phyloP scores from a whole-genome alignment of 2,888 invertebrate species.

The Lobophora halterata region DNA sequence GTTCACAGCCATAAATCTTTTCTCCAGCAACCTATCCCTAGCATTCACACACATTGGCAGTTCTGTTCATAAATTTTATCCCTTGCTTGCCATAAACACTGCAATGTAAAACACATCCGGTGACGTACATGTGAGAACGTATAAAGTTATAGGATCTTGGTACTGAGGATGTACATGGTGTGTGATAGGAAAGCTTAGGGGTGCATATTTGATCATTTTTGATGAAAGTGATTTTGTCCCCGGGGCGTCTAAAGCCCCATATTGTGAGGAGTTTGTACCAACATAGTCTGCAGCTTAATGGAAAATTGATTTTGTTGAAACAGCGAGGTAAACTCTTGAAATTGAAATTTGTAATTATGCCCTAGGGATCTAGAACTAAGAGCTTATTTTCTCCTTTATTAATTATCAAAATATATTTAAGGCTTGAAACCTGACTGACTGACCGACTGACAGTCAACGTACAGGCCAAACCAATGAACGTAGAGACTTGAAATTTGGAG shows the following conservation, averaged over 20 bases:
- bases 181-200: slow-evolving; percentile 57
- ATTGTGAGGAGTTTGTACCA: slow-evolving; percentile 36
- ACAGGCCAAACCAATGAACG: too few relatives aligned
- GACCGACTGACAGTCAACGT: too few relatives aligned
- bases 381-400: too few relatives aligned
- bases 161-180: slow-evolving; percentile 50
- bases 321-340: slow-evolving; percentile 16
- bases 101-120: slow-evolving; percentile 16
- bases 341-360: slow-evolving; percentile 7
- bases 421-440: too few relatives aligned
- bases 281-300: slow-evolving; percentile 29
- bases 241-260: slow-evolving; percentile 33
- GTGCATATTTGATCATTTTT: slow-evolving; percentile 73
- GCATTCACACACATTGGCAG: background rate
- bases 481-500: too few relatives aligned
- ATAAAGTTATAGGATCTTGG: slow-evolving; percentile 16
- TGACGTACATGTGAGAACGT: background rate
- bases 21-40: background rate
- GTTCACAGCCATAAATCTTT: slow-evolving; percentile 30
- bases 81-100: background rate
- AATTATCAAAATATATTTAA: too few relatives aligned
- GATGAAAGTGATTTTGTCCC: slow-evolving; percentile 41
- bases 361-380: too few relatives aligned
- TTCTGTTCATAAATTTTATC: background rate
- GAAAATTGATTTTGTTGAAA: slow-evolving; percentile 29